Percentiles rank a stretch among this genome's conserved stretches.
phyloP scores from a whole-genome alignment of 2,113 vertebrate species.

The Dipodomys ordii region DNA sequence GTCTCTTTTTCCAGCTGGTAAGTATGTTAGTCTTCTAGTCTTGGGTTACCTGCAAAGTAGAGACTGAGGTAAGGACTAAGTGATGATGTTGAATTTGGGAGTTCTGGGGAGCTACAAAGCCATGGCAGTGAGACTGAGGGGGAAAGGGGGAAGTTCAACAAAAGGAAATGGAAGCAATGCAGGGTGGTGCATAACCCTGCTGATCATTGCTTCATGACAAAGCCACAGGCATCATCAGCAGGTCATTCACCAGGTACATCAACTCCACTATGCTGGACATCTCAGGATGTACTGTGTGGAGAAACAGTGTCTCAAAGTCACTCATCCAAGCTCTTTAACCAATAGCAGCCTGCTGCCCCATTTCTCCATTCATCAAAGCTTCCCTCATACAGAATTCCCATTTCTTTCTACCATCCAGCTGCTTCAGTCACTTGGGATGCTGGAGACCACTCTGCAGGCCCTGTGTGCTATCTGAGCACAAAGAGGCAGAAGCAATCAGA shows the following conservation, averaged over 20 bases:
- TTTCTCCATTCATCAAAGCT: neutral
- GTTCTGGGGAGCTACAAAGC: neutral
- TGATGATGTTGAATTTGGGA: neutral
- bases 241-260: neutral
- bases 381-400: neutral
- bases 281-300: neutral
- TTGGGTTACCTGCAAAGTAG: neutral
- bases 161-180: neutral
- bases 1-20: neutral
- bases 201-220: neutral
- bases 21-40: neutral
- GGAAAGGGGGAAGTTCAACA: neutral
- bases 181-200: neutral
- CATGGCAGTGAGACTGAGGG: neutral
- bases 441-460: neutral
- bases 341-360: no score
- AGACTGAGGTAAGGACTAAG: neutral
- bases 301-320: neutral
- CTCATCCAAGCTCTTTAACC: neutral
- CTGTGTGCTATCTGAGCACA: neutral
- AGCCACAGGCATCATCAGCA: neutral
- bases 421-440: neutral
- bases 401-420: neutral
- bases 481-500: neutral
- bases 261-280: neutral